phyloP scores from a whole-genome alignment of 2,113 vertebrate species.

The Mastomys coucha region DNA sequence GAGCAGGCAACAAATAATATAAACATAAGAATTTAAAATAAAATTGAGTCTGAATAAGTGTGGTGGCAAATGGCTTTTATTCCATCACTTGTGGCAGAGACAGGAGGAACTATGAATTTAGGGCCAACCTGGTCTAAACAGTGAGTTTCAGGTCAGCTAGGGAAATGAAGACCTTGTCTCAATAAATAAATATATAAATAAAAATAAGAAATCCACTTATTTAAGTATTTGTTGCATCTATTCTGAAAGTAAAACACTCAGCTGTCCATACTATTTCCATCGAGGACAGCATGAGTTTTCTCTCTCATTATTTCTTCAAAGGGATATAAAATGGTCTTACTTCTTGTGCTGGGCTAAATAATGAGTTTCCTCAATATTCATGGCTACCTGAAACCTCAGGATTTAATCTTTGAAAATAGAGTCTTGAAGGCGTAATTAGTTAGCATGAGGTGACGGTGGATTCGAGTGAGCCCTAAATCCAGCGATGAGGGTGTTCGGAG shows the following conservation, averaged over 20 bases:
- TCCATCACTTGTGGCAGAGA: background rate
- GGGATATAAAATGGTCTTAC: background rate
- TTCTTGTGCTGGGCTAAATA: background rate
- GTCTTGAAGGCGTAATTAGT: background rate
- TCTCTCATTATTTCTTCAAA: background rate
- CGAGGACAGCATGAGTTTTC: background rate
- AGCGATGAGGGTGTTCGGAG: too few relatives aligned
- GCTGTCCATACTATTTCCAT: background rate
- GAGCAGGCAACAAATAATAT: background rate
- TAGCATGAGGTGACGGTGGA: too few relatives aligned
- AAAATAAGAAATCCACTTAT: background rate
- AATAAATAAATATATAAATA: background rate
- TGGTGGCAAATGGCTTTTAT: background rate
- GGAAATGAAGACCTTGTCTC: background rate
- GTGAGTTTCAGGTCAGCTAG: background rate
- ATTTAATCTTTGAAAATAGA: background rate
- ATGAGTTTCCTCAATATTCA: background rate
- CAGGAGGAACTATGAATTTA: background rate
- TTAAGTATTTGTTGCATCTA: background rate
- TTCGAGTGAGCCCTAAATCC: background rate
- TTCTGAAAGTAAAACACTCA: background rate
- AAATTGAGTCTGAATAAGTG: background rate
- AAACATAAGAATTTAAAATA: background rate
- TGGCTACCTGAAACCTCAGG: background rate
- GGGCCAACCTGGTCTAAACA: background rate